Percentiles rank a stretch among this genome's conserved stretches.
Evolutionary conservation across 2,113 vertebrate species (phyloP).

Genomic region (Lasiurus borealis): DNA sequence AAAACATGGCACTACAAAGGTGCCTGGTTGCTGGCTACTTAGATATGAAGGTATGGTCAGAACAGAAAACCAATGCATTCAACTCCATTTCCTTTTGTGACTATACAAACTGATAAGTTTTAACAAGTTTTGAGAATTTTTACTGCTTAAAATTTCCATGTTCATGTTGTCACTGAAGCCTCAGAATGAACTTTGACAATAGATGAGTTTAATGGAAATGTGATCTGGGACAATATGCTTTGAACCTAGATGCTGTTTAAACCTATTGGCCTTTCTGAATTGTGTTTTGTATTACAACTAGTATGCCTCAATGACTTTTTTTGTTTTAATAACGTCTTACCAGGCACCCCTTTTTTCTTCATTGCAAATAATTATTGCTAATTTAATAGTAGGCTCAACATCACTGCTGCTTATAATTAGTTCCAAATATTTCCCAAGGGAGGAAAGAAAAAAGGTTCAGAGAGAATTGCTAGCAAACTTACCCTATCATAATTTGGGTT

Average conservation of each 20-base stretch:
- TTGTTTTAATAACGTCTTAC: not conserved
- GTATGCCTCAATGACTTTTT: not conserved
- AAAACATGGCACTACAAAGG: not conserved
- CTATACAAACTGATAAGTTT: not conserved
- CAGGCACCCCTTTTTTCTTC: not conserved
- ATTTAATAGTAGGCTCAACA: not conserved
- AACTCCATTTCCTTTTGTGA: not conserved
- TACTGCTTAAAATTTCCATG: not conserved
- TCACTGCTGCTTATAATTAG: not conserved
- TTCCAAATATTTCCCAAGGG: not conserved
- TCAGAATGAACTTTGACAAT: not conserved
- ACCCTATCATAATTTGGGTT: not conserved
- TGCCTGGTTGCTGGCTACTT: not conserved
- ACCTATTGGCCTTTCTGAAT: not conserved
- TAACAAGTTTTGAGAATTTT: not conserved
- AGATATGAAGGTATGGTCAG: not conserved
- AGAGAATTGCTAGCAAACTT: not conserved
- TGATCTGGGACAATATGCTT: not conserved
- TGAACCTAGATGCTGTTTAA: not conserved
- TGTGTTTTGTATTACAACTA: not conserved
- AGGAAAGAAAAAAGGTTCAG: conserved; percentile 1
- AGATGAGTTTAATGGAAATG: not conserved
- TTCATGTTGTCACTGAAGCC: not conserved
- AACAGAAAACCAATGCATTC: not conserved
- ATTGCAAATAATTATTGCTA: conserved; percentile 8